Evolutionary conservation across 2,888 invertebrate species (phyloP).

Genomic region (Sylvicola cinctus): DNA sequence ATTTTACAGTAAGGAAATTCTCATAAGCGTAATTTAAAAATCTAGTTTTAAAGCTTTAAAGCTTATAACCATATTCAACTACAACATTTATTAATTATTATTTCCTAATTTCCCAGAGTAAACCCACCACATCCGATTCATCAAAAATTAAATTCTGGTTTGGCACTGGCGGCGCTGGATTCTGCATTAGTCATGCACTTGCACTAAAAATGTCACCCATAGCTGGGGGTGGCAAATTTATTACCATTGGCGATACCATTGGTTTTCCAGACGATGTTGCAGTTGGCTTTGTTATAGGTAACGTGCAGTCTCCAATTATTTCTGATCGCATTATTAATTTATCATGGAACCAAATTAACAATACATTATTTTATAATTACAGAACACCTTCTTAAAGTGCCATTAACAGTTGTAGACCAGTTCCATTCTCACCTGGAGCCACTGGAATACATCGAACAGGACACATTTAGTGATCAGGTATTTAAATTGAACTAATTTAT

Average conservation of each 20-base stretch:
- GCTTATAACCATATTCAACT: too few species aligned
- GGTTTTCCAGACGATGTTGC: conserved; percentile 93
- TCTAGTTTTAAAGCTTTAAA: too few species aligned
- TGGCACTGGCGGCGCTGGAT: conserved; percentile 95
- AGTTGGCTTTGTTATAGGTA: conserved; percentile 86
- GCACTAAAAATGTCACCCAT: conserved; percentile 88
- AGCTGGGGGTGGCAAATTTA: conserved; percentile 85
- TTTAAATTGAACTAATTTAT: conserved; percentile 7
- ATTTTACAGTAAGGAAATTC: too few species aligned
- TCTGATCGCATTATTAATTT: too few species aligned
- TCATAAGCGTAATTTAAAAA: too few species aligned
- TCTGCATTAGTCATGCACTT: conserved; percentile 83
- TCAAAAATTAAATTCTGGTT: conserved; percentile 84
- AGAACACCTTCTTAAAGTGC: conserved; percentile 66
- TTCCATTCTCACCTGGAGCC: conserved; percentile 93
- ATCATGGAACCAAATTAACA: too few species aligned
- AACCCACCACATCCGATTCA: too few species aligned
- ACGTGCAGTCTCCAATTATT: conserved; percentile 17
- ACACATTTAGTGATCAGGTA: conserved; percentile 65
- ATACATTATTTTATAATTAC: too few species aligned
- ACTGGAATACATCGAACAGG: conserved; percentile 64
- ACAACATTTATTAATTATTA: too few species aligned
- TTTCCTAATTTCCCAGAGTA: too few species aligned
- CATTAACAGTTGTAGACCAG: conserved; percentile 67
- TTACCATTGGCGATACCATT: conserved; percentile 78